phyloP scores from a whole-genome alignment of 2,797 vertebrate genomes.

The Spinus olivaceus region DNA sequence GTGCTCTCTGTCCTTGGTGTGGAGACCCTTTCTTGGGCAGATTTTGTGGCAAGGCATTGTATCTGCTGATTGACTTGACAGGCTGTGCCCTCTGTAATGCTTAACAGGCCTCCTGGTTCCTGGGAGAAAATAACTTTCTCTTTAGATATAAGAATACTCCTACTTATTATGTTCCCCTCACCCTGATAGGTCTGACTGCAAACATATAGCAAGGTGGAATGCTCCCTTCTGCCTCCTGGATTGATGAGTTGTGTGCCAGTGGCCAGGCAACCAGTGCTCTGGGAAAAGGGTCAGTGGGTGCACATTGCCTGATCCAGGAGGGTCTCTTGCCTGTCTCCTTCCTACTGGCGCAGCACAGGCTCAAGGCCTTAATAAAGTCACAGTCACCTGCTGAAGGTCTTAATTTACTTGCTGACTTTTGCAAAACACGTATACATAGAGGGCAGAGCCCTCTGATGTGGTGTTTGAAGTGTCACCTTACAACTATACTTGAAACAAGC shows the following conservation, averaged over 20 bases:
- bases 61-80: not conserved
- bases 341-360: fast-evolving
- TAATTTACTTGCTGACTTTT: not conserved
- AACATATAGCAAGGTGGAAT: not conserved
- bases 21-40: not conserved
- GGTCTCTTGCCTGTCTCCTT: not conserved
- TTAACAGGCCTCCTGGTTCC: not conserved
- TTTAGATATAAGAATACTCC: not conserved
- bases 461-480: not conserved
- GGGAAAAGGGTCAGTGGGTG: not conserved
- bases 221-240: not conserved
- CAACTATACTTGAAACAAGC: not conserved
- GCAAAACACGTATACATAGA: not conserved
- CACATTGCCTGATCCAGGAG: not conserved
- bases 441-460: not conserved
- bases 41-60: not conserved
- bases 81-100: not conserved
- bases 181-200: not conserved
- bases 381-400: not conserved
- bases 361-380: not conserved
- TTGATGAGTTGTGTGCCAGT: not conserved
- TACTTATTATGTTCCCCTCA: not conserved
- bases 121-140: not conserved
- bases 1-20: not conserved
- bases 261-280: not conserved